These are phyloP conservation scores for Corythaeola cristata DNA, from an alignment of 2,113 vertebrate species.

Conservation along the genomic window DNA sequence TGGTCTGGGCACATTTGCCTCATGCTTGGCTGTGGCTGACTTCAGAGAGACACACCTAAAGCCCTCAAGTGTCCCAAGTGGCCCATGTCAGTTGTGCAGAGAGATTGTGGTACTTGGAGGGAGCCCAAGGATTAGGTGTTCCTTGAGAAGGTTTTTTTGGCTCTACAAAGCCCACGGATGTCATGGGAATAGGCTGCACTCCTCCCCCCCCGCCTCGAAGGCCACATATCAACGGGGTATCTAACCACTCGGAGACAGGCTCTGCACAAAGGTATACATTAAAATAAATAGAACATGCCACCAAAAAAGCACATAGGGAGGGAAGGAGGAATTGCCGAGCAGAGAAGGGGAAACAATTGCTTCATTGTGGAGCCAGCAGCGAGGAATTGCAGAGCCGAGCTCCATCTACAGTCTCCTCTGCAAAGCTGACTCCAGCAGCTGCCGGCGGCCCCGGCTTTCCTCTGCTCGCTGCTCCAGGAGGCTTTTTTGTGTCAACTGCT, in stretches of 20 bases:
- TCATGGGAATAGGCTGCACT: slow-evolving; percentile 82
- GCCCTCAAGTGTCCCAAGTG: slow-evolving; percentile 84
- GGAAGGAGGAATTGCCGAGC: slow-evolving; percentile 65
- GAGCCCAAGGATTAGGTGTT: slow-evolving; percentile 93
- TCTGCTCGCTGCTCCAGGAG: background rate
- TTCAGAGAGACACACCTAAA: slow-evolving; percentile 93
- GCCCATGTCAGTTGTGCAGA: slow-evolving; percentile 80
- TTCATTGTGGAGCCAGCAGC: slow-evolving; percentile 77
- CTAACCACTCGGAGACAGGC: slow-evolving; percentile 79
- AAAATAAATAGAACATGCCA: slow-evolving; percentile 85
- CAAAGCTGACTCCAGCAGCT: slow-evolving; percentile 38
- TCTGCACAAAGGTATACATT: slow-evolving; percentile 80
- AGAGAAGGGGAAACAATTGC: slow-evolving; percentile 79
- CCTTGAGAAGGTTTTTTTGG: slow-evolving; percentile 81
- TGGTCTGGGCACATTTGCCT: slow-evolving; percentile 84
- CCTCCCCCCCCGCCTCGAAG: slow-evolving; percentile 64
- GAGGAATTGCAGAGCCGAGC: slow-evolving; percentile 87
- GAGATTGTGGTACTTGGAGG: slow-evolving; percentile 84
- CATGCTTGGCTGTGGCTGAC: slow-evolving; percentile 84
- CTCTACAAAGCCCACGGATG: slow-evolving; percentile 78
- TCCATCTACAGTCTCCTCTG: slow-evolving; percentile 90
- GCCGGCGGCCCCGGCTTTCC: background rate
- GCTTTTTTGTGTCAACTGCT: background rate
- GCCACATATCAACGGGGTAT: slow-evolving; percentile 80
- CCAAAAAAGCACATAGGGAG: slow-evolving; percentile 70